A percentile compares a stretch with the other conserved stretches of the same genome.
Evolutionary conservation across 2,888 invertebrate genomes (phyloP).

Genomic region (Julus scanicus): DNA sequence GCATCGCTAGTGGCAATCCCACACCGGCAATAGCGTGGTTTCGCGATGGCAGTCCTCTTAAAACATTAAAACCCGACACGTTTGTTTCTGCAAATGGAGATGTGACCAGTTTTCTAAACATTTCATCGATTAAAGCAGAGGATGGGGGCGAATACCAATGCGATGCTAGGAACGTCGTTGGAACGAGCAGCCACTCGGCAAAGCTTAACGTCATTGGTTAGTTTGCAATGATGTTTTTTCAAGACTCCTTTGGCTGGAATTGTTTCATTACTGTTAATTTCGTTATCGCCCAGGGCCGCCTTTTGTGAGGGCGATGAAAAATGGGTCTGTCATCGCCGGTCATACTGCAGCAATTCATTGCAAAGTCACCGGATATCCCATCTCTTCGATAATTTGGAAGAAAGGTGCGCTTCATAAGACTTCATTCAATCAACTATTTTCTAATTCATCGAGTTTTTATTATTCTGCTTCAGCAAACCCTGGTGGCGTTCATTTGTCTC

Average conservation of each 20-base stretch:
- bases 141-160: conserved; percentile 55
- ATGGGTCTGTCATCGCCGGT: conserved; percentile 61
- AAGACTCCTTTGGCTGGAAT: not conserved
- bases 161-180: conserved; percentile 49
- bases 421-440: no score
- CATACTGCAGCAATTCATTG: conserved; percentile 64
- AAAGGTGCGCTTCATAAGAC: conserved; percentile 62
- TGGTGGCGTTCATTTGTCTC: no score
- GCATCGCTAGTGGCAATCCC: conserved; percentile 53
- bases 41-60: conserved; percentile 23
- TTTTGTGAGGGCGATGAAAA: conserved; percentile 61
- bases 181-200: conserved; percentile 36
- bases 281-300: conserved; percentile 60
- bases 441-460: no score
- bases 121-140: conserved; percentile 44
- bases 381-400: conserved; percentile 65
- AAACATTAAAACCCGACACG: not conserved
- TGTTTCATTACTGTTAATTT: conserved; percentile 31
- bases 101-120: conserved; percentile 54
- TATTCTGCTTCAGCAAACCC: no score
- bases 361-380: conserved; percentile 66
- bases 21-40: conserved; percentile 52
- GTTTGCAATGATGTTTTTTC: not conserved
- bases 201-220: conserved; percentile 55
- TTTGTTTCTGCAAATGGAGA: conserved; percentile 47